A percentile compares a stretch with the other conserved stretches of the same genome.
phyloP scores from a whole-genome alignment of 2,888 invertebrate species.

The Ypsolopha sequella region DNA sequence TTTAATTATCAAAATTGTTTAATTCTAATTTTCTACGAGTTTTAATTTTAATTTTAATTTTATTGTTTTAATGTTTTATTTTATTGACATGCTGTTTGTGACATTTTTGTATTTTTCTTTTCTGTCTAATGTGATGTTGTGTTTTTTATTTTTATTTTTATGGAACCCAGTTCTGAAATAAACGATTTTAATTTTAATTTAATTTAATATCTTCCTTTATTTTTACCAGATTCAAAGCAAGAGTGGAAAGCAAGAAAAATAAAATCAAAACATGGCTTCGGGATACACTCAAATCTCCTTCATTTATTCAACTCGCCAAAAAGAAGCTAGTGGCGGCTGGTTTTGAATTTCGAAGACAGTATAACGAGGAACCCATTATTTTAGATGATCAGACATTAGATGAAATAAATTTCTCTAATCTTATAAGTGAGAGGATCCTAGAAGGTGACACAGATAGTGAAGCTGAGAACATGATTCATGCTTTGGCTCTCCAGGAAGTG shows the following conservation, averaged over 20 bases:
- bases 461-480: conserved; percentile 35
- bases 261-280: conserved; percentile 56
- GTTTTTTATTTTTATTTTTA: no score
- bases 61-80: no score
- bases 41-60: no score
- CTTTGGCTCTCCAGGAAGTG: conserved; percentile 44
- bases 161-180: not conserved
- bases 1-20: no score
- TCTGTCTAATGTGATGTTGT: no score
- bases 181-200: not conserved
- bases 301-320: conserved; percentile 48
- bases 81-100: no score
- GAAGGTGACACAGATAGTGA: conserved; percentile 34
- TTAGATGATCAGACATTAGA: conserved; percentile 44
- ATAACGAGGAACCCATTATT: conserved; percentile 13
- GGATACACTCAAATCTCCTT: conserved; percentile 44
- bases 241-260: conserved; percentile 54
- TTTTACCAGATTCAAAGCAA: conserved; percentile 40
- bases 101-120: no score
- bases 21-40: no score
- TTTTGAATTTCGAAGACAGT: conserved; percentile 23
- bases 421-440: conserved; percentile 47
- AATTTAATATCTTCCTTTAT: not conserved
- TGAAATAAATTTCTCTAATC: conserved; percentile 46
- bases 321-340: conserved; percentile 44